Evolutionary conservation across 2,888 invertebrate genomes (phyloP).

Genomic region (Drosophila tanythrix): DNA sequence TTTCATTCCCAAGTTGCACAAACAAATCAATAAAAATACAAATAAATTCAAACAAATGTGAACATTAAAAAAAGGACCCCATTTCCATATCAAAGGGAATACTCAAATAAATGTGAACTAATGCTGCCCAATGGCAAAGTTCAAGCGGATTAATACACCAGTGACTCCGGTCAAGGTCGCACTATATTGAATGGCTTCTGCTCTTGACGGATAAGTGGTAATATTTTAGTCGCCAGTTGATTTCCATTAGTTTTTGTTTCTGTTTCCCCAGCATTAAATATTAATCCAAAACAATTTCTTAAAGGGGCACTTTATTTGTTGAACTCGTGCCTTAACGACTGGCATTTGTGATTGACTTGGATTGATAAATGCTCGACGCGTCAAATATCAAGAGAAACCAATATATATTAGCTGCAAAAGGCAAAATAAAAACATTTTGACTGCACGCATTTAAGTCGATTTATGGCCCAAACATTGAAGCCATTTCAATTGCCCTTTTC

Average conservation of each 20-base stretch:
- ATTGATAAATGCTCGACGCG: slow-evolving; percentile 7
- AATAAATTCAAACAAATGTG: slow-evolving; percentile 3
- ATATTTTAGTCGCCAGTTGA: slow-evolving; percentile 8
- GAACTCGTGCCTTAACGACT: slow-evolving; percentile 16
- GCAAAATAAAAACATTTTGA: slow-evolving; percentile 12
- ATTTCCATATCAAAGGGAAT: slow-evolving; percentile 55
- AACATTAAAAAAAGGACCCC: background rate
- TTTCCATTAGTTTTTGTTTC: slow-evolving; percentile 29
- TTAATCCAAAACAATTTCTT: slow-evolving; percentile 43
- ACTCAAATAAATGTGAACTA: slow-evolving; percentile 27
- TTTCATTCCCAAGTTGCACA: background rate
- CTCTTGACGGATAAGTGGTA: slow-evolving; percentile 19
- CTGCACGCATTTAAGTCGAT: slow-evolving; percentile 39
- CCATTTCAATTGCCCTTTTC: slow-evolving; percentile 45
- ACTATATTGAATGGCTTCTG: slow-evolving; percentile 19
- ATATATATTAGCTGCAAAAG: slow-evolving; percentile 3
- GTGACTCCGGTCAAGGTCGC: slow-evolving; percentile 36
- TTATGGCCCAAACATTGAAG: slow-evolving; percentile 36
- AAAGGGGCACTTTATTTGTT: slow-evolving; percentile 35
- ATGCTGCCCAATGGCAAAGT: background rate
- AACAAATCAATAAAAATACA: background rate
- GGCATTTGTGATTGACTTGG: slow-evolving; percentile 27
- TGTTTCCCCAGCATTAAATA: slow-evolving; percentile 29
- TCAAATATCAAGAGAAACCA: background rate
- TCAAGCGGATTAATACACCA: slow-evolving; percentile 23